These are phyloP conservation scores for Tragelaphus scriptus DNA, from an alignment of 2,113 vertebrate species.

Conservation along the genomic window DNA sequence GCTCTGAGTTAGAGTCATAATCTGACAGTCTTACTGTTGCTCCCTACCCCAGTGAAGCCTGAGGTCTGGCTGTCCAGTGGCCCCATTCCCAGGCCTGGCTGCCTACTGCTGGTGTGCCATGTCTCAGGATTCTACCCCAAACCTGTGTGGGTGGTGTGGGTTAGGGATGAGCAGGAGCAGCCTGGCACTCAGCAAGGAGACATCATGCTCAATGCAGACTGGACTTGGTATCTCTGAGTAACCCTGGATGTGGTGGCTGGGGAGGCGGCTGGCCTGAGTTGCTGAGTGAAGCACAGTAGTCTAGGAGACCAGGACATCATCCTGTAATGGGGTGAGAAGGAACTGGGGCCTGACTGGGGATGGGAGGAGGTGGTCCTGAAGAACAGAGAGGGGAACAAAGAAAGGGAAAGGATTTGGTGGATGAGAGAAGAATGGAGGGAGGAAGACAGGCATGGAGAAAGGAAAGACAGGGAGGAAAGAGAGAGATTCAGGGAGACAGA, in stretches of 20 bases:
- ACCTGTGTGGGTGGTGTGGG: neutral
- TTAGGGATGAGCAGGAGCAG: neutral
- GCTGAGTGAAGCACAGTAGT: conserved; percentile 15
- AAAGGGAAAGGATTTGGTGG: neutral
- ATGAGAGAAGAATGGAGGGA: accelerated
- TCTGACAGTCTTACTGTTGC: neutral
- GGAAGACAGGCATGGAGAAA: neutral
- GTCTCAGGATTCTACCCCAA: conserved; percentile 32
- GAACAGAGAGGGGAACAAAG: neutral
- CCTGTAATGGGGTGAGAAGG: neutral
- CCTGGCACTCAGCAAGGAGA: neutral
- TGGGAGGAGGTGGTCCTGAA: neutral
- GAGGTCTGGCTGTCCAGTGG: neutral
- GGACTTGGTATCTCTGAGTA: neutral
- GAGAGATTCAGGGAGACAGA: neutral
- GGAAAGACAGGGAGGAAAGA: neutral
- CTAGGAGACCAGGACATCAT: neutral
- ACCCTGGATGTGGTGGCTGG: neutral
- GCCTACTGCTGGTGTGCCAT: neutral
- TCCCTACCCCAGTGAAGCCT: neutral
- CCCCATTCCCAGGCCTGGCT: accelerated
- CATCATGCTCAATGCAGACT: neutral
- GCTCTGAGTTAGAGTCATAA: neutral
- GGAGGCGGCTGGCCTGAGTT: neutral
- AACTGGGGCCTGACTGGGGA: accelerated